Conservation (phyloP, 92 coral and sea anemone species). For the Epizoanthus ramosus region DNA sequence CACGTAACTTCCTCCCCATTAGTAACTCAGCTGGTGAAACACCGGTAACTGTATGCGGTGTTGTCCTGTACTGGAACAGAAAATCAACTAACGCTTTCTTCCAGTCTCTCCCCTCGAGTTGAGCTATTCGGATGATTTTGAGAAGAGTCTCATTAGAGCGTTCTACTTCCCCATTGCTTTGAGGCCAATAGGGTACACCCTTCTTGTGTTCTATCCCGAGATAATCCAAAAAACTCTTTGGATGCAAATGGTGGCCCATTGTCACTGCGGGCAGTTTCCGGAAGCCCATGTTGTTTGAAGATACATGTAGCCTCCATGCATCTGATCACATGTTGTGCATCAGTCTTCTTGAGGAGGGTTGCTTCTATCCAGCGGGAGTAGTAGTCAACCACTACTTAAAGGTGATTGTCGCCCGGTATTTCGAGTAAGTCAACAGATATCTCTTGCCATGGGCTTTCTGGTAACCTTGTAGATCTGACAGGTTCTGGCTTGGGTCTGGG, state of each 20-base stretch:
- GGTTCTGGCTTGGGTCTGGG: constrained; percentile 65
- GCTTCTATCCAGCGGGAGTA: constrained; percentile 72
- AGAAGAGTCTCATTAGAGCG: constrained; percentile 59
- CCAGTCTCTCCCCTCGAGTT: constrained; percentile 54
- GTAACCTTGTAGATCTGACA: constrained; percentile 51
- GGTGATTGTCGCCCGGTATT: constrained; percentile 50
- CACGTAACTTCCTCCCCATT: constrained; percentile 63
- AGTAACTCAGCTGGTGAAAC: constrained; percentile 37
- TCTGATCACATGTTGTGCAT: constrained; percentile 31
- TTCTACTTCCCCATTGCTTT: constrained; percentile 69
- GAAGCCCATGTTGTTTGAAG: constrained; percentile 45
- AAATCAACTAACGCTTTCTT: no score
- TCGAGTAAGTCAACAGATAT: constrained; percentile 47
- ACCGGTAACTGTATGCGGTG: constrained; percentile 64
- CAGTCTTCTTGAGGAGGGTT: constrained; percentile 39
- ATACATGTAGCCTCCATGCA: constrained; percentile 43
- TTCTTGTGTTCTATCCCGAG: constrained; percentile 64
- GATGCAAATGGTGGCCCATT: constrained; percentile 67
- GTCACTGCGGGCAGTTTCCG: constrained; percentile 54
- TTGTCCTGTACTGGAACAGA: constrained; percentile 59
- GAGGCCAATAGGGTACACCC: constrained; percentile 69
- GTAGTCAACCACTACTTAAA: constrained; percentile 64
- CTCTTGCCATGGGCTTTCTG: constrained; percentile 16
- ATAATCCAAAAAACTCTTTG: constrained; percentile 62
- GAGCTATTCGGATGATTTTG: constrained; percentile 60